Conservation (phyloP, 2,113 vertebrate genomes). For the Pseudopodoces humilis region DNA sequence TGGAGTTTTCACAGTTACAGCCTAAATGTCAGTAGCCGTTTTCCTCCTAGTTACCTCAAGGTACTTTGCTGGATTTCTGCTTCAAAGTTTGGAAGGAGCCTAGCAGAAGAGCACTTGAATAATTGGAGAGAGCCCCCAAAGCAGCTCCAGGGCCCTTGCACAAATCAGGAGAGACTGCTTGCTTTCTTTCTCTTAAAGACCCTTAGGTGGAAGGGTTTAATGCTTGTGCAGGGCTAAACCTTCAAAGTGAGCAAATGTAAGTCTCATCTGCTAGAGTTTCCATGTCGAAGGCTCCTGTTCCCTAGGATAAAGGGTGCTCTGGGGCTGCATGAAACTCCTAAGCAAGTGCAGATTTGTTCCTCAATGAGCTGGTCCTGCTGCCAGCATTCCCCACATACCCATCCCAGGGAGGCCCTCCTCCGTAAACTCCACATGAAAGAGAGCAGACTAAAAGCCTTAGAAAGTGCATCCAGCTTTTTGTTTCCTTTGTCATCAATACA, state of each 20-base stretch:
- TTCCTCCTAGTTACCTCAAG: background rate
- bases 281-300: fast-evolving
- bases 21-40: background rate
- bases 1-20: background rate
- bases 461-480: conserved; percentile 68
- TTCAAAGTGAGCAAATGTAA: background rate
- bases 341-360: conserved; percentile 20
- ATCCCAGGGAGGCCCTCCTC: conserved; percentile 56
- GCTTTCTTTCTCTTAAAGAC: background rate
- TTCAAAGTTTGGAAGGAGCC: background rate
- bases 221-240: background rate
- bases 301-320: background rate
- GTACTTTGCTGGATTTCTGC: background rate
- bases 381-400: conserved; percentile 52
- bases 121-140: background rate
- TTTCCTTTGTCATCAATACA: conserved; percentile 63
- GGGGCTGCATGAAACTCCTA: background rate
- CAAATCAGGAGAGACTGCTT: background rate
- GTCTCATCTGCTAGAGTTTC: background rate
- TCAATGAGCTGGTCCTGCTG: conserved; percentile 8
- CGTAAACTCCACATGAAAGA: conserved; percentile 47
- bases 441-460: conserved; percentile 60
- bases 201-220: background rate
- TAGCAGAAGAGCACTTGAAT: background rate
- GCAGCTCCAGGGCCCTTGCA: background rate